These are phyloP conservation scores for Pyxicephalus adspersus DNA, from an alignment of 2,113 vertebrate genomes.

Conservation along the genomic window DNA sequence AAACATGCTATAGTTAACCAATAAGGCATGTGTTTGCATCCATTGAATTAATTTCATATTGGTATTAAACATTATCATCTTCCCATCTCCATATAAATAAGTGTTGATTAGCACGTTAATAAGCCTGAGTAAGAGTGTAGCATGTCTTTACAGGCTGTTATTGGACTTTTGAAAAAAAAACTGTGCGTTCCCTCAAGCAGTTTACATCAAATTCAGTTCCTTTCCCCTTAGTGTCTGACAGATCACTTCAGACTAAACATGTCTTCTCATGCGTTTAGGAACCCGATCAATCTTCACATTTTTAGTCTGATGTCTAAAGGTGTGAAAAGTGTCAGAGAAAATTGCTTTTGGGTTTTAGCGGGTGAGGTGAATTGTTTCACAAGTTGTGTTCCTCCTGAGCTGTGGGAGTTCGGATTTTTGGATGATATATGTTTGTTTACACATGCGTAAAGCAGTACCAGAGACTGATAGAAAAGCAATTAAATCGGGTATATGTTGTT, in stretches of 20 bases:
- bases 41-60: neutral
- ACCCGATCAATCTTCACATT: slow-evolving; percentile 42
- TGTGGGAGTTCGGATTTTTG: neutral
- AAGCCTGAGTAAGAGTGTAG: slow-evolving; percentile 31
- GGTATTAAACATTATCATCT: neutral
- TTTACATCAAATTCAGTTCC: slow-evolving; percentile 55
- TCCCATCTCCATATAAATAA: neutral
- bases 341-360: neutral
- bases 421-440: slow-evolving; percentile 29
- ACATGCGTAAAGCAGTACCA: neutral
- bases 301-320: slow-evolving; percentile 33
- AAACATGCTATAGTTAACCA: too few relatives aligned
- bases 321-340: slow-evolving; percentile 53
- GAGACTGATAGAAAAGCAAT: slow-evolving; percentile 16
- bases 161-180: slow-evolving; percentile 39
- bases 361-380: neutral
- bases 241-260: slow-evolving; percentile 50
- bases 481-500: neutral
- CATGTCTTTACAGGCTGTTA: slow-evolving; percentile 58
- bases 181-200: slow-evolving; percentile 57
- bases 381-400: neutral
- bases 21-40: too few relatives aligned
- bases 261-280: slow-evolving; percentile 60
- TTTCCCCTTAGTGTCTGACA: slow-evolving; percentile 16
- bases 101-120: slow-evolving; percentile 10